Conservation (phyloP, 2,888 invertebrate species). For the Macrophya alboannulata region DNA sequence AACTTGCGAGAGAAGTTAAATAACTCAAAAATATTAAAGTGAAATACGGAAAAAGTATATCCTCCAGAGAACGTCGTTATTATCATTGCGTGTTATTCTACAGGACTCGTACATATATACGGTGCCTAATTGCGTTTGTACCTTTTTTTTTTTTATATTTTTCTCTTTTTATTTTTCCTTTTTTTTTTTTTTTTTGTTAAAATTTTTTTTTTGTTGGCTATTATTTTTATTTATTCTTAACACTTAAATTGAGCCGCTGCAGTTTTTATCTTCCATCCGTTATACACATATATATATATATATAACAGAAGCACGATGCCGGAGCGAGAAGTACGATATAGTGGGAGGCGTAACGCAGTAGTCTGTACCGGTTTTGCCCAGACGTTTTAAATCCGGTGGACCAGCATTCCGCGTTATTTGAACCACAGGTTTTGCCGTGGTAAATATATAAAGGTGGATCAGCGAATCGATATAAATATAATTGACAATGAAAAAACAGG, state of each 20-base stretch:
- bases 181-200: not conserved
- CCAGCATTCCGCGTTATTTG: slow-evolving; percentile 47
- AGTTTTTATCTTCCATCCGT: slow-evolving; percentile 32
- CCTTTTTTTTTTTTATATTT: not conserved
- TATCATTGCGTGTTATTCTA: not conserved
- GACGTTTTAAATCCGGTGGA: slow-evolving; percentile 48
- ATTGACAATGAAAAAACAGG: not conserved
- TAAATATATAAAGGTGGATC: not conserved
- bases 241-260: not conserved
- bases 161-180: not conserved
- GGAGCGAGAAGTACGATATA: not conserved
- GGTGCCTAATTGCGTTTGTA: not conserved
- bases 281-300: not conserved
- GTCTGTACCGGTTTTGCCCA: slow-evolving; percentile 51
- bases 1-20: too few relatives aligned
- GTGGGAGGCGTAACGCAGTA: slow-evolving; percentile 52
- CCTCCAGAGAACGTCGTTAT: not conserved
- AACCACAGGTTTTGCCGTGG: slow-evolving; percentile 12
- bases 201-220: not conserved
- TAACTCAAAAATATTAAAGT: not conserved
- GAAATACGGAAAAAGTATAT: not conserved
- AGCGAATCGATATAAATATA: slow-evolving; percentile 12
- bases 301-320: slow-evolving; percentile 10
- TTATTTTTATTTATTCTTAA: not conserved
- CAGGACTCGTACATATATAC: not conserved